Conservation (phyloP, 2,113 vertebrate genomes). For the Solea senegalensis region DNA sequence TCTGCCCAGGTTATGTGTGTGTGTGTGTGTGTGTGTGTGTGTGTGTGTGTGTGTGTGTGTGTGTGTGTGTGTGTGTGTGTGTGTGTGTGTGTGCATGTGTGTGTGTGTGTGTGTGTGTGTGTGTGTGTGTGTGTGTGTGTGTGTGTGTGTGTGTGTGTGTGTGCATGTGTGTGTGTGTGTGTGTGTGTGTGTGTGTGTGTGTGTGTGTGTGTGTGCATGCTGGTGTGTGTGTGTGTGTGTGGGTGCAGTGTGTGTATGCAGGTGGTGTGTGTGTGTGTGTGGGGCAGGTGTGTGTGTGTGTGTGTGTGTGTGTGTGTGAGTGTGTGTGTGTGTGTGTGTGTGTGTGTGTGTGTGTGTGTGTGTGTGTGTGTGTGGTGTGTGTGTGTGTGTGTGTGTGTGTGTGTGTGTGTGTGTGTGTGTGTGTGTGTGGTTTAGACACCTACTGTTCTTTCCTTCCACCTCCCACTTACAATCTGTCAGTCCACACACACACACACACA, state of each 20-base stretch:
- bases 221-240: no score
- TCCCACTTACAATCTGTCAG: slow-evolving; percentile 71
- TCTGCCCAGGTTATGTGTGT: slow-evolving; percentile 44
- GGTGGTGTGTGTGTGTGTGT: no score
- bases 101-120: slow-evolving; percentile 7
- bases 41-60: no score
- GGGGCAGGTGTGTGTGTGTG: no score
- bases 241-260: no score
- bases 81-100: neutral
- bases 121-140: slow-evolving; percentile 35
- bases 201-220: neutral
- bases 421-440: slow-evolving; percentile 53
- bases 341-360: no score
- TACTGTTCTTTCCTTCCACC: slow-evolving; percentile 59
- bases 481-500: slow-evolving; percentile 23
- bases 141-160: no score
- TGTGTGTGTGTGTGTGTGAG: neutral
- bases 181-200: neutral
- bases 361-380: no score
- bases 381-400: no score
- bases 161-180: no score
- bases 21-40: no score
- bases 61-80: no score
- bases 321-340: neutral
- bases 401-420: neutral